These are phyloP conservation scores for Rana temporaria DNA, from an alignment of 2,113 vertebrate genomes.

Conservation along the genomic window DNA sequence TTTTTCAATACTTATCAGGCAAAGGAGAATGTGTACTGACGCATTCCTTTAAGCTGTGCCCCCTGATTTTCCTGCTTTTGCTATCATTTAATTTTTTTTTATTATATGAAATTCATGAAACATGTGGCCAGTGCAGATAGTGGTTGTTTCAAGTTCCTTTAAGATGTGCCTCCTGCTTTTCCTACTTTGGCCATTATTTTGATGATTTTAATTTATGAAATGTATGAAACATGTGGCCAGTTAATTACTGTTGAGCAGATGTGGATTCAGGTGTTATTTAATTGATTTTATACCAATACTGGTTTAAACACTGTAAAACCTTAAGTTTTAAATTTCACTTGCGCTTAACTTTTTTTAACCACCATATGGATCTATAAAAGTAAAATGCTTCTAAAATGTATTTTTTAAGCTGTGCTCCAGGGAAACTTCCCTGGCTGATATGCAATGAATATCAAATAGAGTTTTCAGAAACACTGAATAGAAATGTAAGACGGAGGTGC, in stretches of 20 bases:
- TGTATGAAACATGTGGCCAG: neutral
- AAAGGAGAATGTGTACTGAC: too few species aligned
- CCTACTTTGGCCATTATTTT: too few species aligned
- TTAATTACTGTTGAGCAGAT: neutral
- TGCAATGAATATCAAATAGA: conserved; percentile 7
- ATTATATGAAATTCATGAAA: too few species aligned
- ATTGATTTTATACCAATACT: neutral
- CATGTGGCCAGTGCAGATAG: too few species aligned
- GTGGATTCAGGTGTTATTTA: neutral
- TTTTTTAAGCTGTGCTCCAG: conserved; percentile 3
- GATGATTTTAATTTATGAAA: neutral
- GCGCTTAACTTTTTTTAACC: neutral
- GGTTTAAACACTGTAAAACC: neutral
- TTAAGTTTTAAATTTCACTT: neutral
- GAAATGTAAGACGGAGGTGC: conserved; percentile 2
- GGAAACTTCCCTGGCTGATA: conserved; percentile 8
- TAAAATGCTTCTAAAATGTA: conserved; percentile 7
- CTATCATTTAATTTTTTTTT: too few species aligned
- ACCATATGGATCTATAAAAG: conserved; percentile 32
- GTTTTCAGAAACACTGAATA: neutral
- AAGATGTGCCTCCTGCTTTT: too few species aligned
- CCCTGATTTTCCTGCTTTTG: too few species aligned
- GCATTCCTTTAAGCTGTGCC: too few species aligned
- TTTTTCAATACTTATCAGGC: too few species aligned
- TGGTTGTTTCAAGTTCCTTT: too few species aligned